Conservation (phyloP, 2,888 invertebrate species). For the Anagyrus pseudococci region DNA sequence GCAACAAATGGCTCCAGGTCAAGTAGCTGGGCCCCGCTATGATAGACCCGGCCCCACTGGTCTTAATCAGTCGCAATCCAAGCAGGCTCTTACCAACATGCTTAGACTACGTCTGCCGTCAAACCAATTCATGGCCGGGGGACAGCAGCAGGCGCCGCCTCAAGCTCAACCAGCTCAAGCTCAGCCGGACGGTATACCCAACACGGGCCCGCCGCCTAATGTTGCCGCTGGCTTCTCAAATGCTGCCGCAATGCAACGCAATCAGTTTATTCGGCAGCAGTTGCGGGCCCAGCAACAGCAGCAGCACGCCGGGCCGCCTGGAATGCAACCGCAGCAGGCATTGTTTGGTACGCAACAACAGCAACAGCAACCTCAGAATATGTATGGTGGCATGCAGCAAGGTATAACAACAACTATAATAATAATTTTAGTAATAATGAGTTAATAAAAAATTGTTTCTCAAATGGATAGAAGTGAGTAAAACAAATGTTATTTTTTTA, state of each 20-base stretch:
- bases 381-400: constrained; percentile 71
- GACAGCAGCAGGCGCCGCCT: constrained; percentile 55
- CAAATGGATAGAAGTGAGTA: no score
- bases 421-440: no score
- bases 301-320: constrained; percentile 58
- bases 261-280: constrained; percentile 61
- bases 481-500: constrained; percentile 28
- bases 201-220: constrained; percentile 48
- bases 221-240: constrained; percentile 56
- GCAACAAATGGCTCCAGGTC: constrained; percentile 62
- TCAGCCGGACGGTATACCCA: constrained; percentile 38
- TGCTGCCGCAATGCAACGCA: constrained; percentile 60
- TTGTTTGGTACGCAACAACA: constrained; percentile 68
- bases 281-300: constrained; percentile 56
- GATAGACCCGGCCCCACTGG: constrained; percentile 56
- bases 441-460: no score
- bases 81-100: constrained; percentile 88
- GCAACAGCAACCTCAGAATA: constrained; percentile 63
- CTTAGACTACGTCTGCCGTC: constrained; percentile 77
- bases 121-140: constrained; percentile 61
- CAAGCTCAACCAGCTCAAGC: constrained; percentile 42
- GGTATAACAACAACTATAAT: no score
- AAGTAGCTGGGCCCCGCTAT: constrained; percentile 54
- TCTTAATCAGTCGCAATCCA: constrained; percentile 72
- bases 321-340: constrained; percentile 41